Base-by-base conservation (phyloP, 2,888 invertebrate species). In the Pseudococcus longispinus region DNA sequence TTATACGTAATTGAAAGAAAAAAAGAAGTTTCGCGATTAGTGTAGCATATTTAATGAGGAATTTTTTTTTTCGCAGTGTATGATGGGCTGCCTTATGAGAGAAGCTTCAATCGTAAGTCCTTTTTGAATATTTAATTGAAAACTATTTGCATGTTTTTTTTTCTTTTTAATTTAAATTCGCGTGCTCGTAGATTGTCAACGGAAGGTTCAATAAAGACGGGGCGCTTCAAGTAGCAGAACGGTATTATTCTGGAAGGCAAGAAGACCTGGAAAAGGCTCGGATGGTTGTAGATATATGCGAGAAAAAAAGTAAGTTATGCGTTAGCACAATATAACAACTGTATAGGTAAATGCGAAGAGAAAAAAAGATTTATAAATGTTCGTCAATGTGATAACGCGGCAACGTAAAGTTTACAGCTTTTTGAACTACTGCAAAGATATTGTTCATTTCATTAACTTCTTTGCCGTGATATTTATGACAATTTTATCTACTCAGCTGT, bases 21-120 rank as follows among this genome's bases (percentile, higher is more conserved):
- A n/a, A 37, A 42, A 15, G 20, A 70, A 70, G 18, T 29, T 70
- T 29, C 1, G 20, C 70, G 70, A 70, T 70, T 70, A 70, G 29
- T 29, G 26, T 29, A 20, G 42, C 29, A 80, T 42, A 37, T 84
- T 65, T 37, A 51, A 65, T 23, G 26, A 32, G 32, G n/a, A 29
- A 29, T 13, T 70, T 85, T 80, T 85, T 80, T 83, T 26, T 23
- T 85, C 74, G 20, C 77, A 88, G 88, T 88, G 88, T 60, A 88
- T 88, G 88, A 88, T 88, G 88, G 88, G 88, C 8, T 88, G 88
- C 74, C 51, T 88, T 42, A 88, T 88, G 88, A 88, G 87, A 87
- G 88, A 88, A 88, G 88, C 88, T 23, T 85, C 88, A 4, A 88
- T 88, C 26, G 88, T 88, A 86, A 88, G 88, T 88, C 5, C 11